These are phyloP conservation scores for Hemicordylus capensis DNA, from an alignment of 2,113 vertebrate species.

Conservation along the genomic window DNA sequence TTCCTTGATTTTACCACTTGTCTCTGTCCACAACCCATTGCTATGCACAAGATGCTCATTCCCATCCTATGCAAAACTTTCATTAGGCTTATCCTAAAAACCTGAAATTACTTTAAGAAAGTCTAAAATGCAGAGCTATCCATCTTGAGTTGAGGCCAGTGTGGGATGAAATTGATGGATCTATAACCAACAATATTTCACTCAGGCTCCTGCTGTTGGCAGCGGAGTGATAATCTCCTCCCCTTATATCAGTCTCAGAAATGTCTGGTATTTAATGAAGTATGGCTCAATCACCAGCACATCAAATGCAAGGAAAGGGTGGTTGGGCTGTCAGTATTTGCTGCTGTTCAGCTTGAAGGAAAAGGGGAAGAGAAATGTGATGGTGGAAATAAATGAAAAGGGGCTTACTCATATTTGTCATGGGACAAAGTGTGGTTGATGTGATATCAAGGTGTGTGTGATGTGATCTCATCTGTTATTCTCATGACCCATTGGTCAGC, in stretches of 20 bases:
- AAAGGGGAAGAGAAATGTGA: rapidly evolving
- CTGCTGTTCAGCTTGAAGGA: not conserved
- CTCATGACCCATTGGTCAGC: constrained; percentile 21
- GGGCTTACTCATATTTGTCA: not conserved
- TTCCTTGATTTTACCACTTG: not conserved
- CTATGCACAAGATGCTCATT: too few relatives aligned
- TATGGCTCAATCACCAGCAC: not conserved
- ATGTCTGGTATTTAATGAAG: not conserved
- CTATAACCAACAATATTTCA: constrained; percentile 41
- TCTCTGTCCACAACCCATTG: not conserved
- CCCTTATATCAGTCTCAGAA: constrained; percentile 15
- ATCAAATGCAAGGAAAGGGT: not conserved
- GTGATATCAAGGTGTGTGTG: not conserved
- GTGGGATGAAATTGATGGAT: constrained; percentile 21
- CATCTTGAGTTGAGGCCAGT: constrained; percentile 20
- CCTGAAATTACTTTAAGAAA: not conserved
- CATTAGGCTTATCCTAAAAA: not conserved
- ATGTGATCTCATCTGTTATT: not conserved
- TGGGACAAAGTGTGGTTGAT: not conserved
- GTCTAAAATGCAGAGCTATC: not conserved
- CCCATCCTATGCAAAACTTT: not conserved
- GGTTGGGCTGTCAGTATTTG: not conserved
- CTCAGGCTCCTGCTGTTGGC: constrained; percentile 16
- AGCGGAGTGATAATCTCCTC: not conserved
- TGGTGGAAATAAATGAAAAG: not conserved